A percentile compares a stretch with the other conserved stretches of the same genome.
phyloP scores from a whole-genome alignment of 2,797 vertebrate species.

The Enteromius thamalakanensis region DNA sequence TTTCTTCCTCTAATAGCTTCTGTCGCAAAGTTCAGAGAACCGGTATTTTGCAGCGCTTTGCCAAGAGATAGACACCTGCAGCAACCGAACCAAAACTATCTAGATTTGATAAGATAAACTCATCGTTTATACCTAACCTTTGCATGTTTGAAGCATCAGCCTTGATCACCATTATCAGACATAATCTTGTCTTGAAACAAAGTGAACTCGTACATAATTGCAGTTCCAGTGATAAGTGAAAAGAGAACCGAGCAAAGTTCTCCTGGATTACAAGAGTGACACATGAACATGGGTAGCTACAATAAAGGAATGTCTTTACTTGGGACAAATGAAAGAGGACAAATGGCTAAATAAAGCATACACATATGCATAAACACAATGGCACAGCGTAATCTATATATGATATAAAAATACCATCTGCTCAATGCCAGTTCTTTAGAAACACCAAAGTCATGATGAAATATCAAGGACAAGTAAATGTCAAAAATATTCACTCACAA shows the following conservation, averaged over 20 bases:
- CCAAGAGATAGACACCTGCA: neutral
- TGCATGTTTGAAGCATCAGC: neutral
- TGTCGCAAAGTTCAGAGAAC: neutral
- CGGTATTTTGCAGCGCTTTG: neutral
- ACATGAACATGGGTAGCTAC: neutral
- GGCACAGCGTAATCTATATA: neutral
- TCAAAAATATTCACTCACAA: neutral
- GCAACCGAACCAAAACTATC: neutral
- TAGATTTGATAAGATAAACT: neutral
- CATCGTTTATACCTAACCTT: neutral
- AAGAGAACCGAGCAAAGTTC: neutral
- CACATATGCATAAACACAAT: neutral
- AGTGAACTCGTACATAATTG: neutral
- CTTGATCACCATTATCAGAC: neutral
- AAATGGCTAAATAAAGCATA: neutral
- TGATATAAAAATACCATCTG: constrained; percentile 31
- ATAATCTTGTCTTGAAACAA: neutral
- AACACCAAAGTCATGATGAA: neutral
- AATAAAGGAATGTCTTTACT: neutral
- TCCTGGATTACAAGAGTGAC: neutral
- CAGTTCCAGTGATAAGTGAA: neutral
- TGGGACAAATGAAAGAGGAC: neutral
- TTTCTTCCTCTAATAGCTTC: neutral
- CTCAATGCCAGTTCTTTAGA: neutral
- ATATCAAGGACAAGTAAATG: neutral